Evolutionary conservation across 2,888 invertebrate genomes (phyloP), one percentile per base, ranked within the genome.

Genomic region (Drosophila sordidapex): DNA sequence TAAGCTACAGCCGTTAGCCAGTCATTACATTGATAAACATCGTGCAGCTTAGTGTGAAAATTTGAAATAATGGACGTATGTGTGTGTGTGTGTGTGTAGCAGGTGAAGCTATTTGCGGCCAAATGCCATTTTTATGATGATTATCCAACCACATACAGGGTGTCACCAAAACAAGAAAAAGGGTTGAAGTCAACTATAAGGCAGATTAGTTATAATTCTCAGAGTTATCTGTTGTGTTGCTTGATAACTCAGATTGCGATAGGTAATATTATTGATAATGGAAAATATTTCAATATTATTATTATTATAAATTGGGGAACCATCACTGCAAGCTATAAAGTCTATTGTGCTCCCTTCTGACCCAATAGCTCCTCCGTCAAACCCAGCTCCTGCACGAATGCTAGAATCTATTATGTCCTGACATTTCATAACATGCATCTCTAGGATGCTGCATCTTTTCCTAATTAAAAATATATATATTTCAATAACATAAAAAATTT

Each of bases 91-190:
- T 27, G 21, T 33, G 10, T 35, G 46, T 43, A 69, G 59, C 78
- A 73, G 76, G 70, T 76, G 33, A 74, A 56, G 43, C 71, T 40
- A 69, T 67, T 70, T 65, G 58, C 38, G 51, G 21, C 21, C 66
- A 70, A 79, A 79, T 64, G 67, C 69, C 67, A 62, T 36, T 77
- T 85, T 87, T 74, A 85, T 79, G 70, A 74, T 75, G 82, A 85
- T 79, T 79, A 66, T 69, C 36, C 59, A 48, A 46, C 15, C 4
- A 6, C 27, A 57, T n/a, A 79, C 54, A 65, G 79, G 79, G 70
- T 77, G 60, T 29, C 40, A 2, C 27, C 11, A 3, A 21, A 18
- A 1, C 1, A 2, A 25, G 3, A 31, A 57, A 13, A 38, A 18
- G 4, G 35, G 15, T n/a, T 36, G 5, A 13, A 25, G n/a, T 15